These are phyloP conservation scores for Plectropomus leopardus DNA, from an alignment of 2,113 vertebrate species.

Conservation along the genomic window DNA sequence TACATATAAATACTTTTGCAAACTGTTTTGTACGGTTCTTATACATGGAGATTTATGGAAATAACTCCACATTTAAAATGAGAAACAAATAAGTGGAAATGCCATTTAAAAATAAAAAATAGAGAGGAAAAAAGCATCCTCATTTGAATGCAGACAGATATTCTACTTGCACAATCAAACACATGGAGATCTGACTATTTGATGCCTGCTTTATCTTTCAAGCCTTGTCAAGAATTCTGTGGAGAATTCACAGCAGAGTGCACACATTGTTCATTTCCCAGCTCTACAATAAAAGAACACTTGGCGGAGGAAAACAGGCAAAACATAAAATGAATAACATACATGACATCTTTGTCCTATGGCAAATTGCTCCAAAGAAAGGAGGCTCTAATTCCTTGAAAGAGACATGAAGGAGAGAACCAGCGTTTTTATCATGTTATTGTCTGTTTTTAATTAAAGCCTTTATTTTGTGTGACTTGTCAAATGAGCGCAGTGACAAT, in stretches of 20 bases:
- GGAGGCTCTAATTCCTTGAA: not conserved
- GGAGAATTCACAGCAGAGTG: conserved; percentile 58
- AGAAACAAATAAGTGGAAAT: conserved; percentile 10
- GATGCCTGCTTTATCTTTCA: conserved; percentile 55
- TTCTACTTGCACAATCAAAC: conserved; percentile 40
- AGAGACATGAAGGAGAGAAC: not conserved
- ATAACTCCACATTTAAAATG: conserved; percentile 13
- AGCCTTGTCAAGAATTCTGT: conserved; percentile 47
- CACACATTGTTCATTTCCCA: conserved; percentile 60
- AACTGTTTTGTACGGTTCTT: conserved; percentile 11
- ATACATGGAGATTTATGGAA: not conserved
- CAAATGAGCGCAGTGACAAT: not conserved
- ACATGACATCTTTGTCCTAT: conserved; percentile 30
- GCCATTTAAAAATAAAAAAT: not conserved
- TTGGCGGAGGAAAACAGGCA: conserved; percentile 44
- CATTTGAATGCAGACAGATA: conserved; percentile 51
- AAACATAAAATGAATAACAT: conserved; percentile 43
- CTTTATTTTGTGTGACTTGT: conserved; percentile 10
- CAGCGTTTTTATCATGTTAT: conserved; percentile 10
- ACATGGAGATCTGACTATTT: conserved; percentile 50
- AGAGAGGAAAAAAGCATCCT: not conserved
- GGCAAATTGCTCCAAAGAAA: conserved; percentile 10
- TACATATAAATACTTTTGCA: not conserved
- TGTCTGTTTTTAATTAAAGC: conserved; percentile 29
- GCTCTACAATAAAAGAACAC: conserved; percentile 39